Conservation (phyloP, 2,888 invertebrate genomes). For the Volucella inflata region DNA sequence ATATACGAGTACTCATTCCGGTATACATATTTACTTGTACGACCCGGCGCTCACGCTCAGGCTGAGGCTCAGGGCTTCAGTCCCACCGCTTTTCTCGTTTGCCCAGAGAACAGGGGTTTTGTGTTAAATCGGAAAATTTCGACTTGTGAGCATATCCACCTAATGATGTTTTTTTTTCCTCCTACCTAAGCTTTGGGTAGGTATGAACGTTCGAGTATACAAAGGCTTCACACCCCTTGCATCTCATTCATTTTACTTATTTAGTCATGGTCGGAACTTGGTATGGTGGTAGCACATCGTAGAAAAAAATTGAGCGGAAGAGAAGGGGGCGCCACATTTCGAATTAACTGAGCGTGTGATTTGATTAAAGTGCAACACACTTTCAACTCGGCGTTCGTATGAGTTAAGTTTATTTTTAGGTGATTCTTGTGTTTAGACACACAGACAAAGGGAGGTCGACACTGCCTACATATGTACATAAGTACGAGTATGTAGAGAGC, state of each 20-base stretch:
- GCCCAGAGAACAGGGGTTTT: slow-evolving; percentile 14
- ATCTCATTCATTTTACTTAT: slow-evolving; percentile 17
- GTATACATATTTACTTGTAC: not conserved
- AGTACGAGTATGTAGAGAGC: too few species aligned
- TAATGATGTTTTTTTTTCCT: not conserved
- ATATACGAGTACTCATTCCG: not conserved
- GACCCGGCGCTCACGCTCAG: too few species aligned
- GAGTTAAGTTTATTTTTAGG: slow-evolving; percentile 69
- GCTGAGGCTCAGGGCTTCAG: too few species aligned
- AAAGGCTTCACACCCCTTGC: not conserved
- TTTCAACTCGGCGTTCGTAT: slow-evolving; percentile 33
- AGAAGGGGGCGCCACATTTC: slow-evolving; percentile 64
- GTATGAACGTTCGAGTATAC: not conserved
- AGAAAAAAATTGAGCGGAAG: not conserved
- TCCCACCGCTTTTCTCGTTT: not conserved
- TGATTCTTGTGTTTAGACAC: slow-evolving; percentile 30
- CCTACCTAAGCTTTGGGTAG: slow-evolving; percentile 47
- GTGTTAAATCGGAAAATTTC: slow-evolving; percentile 71
- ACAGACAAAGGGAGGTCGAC: not conserved
- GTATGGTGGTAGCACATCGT: not conserved
- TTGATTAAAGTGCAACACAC: slow-evolving; percentile 75
- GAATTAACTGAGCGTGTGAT: slow-evolving; percentile 75
- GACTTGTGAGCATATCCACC: slow-evolving; percentile 60
- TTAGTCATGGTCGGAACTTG: not conserved
- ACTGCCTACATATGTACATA: too few species aligned